phyloP scores from a whole-genome alignment of 2,113 vertebrate species.

The Lepisosteus osseus region DNA sequence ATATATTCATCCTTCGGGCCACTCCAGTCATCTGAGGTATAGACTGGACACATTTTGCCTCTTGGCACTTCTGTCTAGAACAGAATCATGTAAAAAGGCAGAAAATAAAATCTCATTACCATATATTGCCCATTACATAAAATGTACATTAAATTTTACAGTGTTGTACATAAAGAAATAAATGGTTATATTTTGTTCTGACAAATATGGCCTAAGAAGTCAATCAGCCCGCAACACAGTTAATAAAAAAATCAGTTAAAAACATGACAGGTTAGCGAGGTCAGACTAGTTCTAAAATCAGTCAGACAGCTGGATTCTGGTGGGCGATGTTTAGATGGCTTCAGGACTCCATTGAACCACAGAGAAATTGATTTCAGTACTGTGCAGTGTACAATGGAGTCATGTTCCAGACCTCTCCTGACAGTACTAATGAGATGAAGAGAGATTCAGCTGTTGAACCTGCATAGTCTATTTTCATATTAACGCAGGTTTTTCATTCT shows the following conservation, averaged over 20 bases:
- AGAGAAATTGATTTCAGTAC: neutral
- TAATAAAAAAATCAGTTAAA: too few species aligned
- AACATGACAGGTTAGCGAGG: too few species aligned
- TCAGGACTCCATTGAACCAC: neutral
- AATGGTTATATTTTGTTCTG: too few species aligned
- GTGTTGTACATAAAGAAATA: too few species aligned
- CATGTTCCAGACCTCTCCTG: neutral
- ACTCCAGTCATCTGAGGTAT: conserved; percentile 38
- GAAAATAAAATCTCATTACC: too few species aligned
- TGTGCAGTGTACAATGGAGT: neutral
- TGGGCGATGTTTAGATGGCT: neutral
- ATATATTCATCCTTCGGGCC: conserved; percentile 26
- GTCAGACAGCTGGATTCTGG: too few species aligned
- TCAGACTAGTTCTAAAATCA: too few species aligned
- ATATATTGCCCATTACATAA: too few species aligned
- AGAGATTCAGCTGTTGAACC: neutral
- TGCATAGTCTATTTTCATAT: neutral
- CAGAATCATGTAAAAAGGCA: too few species aligned
- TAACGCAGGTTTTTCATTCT: neutral
- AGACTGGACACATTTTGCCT: conserved; percentile 53
- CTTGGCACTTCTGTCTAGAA: conserved; percentile 42
- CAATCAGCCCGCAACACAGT: too few species aligned
- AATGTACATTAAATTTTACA: too few species aligned
- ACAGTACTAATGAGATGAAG: neutral
- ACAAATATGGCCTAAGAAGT: too few species aligned